Evolutionary conservation across 2,797 vertebrate species (phyloP).

Genomic region (Centroberyx gerrardi): DNA sequence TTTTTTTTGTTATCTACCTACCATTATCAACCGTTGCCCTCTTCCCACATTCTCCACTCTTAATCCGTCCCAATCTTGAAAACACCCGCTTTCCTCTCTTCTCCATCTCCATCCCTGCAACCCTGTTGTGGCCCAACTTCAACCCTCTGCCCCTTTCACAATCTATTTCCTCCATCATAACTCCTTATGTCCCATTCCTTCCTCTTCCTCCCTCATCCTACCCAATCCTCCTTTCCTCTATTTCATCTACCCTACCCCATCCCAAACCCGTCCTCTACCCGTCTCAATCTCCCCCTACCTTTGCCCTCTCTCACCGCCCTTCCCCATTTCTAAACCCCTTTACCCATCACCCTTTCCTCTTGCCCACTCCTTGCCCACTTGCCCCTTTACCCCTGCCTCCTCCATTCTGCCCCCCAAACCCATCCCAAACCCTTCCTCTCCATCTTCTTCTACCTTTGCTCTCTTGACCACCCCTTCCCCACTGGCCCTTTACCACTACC

Average conservation of each 20-base stretch:
- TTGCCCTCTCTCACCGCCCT: not conserved
- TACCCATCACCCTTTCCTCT: not conserved
- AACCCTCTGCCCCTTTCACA: not conserved
- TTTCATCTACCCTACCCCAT: not conserved
- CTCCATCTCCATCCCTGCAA: constrained; percentile 4
- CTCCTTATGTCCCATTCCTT: constrained; percentile 1
- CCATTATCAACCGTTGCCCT: constrained; percentile 18
- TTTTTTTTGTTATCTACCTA: constrained; percentile 42
- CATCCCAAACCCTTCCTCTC: constrained; percentile 33
- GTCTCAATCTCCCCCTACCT: not conserved
- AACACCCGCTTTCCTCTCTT: not conserved
- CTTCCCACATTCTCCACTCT: not conserved
- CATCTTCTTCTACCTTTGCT: constrained; percentile 17
- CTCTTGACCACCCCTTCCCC: constrained; percentile 40
- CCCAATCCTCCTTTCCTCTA: not conserved
- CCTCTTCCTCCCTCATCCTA: constrained; percentile 10
- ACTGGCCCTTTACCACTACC: not conserved
- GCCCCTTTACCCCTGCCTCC: constrained; percentile 2
- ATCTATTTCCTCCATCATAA: not conserved
- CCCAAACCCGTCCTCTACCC: constrained; percentile 12
- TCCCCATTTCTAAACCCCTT: not conserved
- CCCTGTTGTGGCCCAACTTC: not conserved
- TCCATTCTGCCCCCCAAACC: constrained; percentile 21
- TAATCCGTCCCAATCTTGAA: too few relatives aligned
- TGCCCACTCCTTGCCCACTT: not conserved